Base-by-base conservation (phyloP, 2,113 vertebrate genomes). In the Cercocebus atys region DNA sequence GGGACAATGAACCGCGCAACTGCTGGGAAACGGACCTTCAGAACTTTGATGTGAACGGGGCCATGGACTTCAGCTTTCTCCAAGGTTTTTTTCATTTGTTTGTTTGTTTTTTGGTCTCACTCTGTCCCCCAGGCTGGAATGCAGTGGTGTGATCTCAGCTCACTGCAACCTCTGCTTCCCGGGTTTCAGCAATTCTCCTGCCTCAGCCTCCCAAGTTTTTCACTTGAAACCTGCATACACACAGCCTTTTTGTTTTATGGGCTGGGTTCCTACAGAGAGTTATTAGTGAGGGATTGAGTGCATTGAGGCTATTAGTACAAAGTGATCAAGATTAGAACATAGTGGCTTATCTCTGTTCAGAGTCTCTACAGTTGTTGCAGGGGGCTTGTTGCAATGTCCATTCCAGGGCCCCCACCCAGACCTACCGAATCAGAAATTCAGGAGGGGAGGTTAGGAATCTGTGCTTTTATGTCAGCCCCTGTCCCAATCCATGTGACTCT, bases 1-100 rank as follows among this genome's bases (percentile, higher is more conserved):
- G 38, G 23, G 8, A 1, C 68, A 2, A 0, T 0, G 22, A 45
- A 1, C 55, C 64, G 52, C 1, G 0, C 2, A 10, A 5, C 43
- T 50, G 50, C 2, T 0, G 7, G 80, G 38, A 55, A 79, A 27
- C 40, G 10, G 4, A 30, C 32, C 81, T 6, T 13, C 23, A 16
- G 76, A 13, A 6, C 30, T 43, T 40, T 57, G 11, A 0, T 13
- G 61, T 55, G 50, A 79, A 59, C 13, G 80, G 12, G 25, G 43
- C 79, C 45, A 35, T 76, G 66, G 20, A 55, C 45, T 55, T 43
- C 83, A 92, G 45, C 61, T 27, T 79, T 66, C 47, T 52, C 79
- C 68, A 57, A 3, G 27, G 61, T 64, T 64, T 30, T 61, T 27
- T 61, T 50, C 13, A 14, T 50, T 64, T 32, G 27, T 30, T 32